Conservation (phyloP, 2,888 invertebrate species). For the Odontothrips loti region DNA sequence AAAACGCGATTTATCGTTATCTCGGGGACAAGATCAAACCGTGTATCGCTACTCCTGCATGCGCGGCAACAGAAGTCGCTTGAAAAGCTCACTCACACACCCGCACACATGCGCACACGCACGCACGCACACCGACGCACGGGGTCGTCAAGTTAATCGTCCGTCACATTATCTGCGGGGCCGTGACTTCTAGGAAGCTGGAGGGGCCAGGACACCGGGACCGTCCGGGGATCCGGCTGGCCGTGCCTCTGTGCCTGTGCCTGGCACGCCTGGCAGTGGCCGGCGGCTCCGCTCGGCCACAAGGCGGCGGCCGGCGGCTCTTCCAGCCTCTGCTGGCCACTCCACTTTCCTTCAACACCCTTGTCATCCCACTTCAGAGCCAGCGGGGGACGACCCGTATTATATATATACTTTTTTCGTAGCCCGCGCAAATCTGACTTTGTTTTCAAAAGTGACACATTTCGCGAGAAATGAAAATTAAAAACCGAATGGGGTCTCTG, state of each 20-base stretch:
- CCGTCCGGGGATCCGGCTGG: background rate
- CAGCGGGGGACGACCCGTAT: background rate
- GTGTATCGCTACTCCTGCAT: background rate
- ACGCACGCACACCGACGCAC: background rate
- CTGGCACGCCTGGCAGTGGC: background rate
- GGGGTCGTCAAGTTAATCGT: constrained; percentile 19
- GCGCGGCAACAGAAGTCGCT: background rate
- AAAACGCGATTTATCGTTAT: no score
- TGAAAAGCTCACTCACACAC: background rate
- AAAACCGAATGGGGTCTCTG: background rate
- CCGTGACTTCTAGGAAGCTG: constrained; percentile 22
- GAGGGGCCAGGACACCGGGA: background rate
- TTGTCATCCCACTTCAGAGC: constrained; percentile 6
- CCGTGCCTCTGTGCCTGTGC: background rate
- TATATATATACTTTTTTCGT: background rate
- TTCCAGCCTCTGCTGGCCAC: background rate
- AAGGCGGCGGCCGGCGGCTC: background rate
- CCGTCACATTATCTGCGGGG: constrained; percentile 24
- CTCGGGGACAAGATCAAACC: no score
- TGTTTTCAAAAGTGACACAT: no score
- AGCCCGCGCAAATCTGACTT: background rate
- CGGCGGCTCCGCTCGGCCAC: background rate
- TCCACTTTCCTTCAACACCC: constrained; percentile 24
- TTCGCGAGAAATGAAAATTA: background rate
- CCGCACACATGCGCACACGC: background rate